Base-by-base conservation (phyloP, 2,113 vertebrate genomes). In the Rhodinocichla rosea region DNA sequence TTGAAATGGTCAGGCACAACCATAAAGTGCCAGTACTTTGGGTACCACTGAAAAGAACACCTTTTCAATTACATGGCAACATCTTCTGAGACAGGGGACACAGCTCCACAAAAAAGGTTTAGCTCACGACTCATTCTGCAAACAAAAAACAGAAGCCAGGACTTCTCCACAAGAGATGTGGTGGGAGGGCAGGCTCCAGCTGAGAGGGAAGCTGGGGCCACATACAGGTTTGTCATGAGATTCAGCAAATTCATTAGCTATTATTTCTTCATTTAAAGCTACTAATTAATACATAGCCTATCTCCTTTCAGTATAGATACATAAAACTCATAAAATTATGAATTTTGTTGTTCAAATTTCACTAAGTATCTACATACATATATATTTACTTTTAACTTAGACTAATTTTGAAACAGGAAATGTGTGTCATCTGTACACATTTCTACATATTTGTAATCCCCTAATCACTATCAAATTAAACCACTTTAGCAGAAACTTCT, bases 81-180 rank as follows among this genome's bases (percentile, higher is more conserved):
- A 40, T 19, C 32, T 56, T 27, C 65, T 15, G n/a, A 64, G 52
- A 24, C 59, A 62, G 62, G 32, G 7, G 15, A 77, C 15, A 27
- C 9, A 4, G 11, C 33, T 65, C 47, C n/a, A 26, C 16, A 28
- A 64, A 49, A 42, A 56, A 75, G 44, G 44, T 23, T 30, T 24
- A 4, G 1, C 0, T 44, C 10, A 3, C 45, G 37, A 16, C 6
- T 52, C 2, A 5, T 57, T 39, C 44, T 47, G 49, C 45, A 53
- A 77, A 83, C n/a, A 44, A 62, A 94, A 45, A 6, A 70, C 5
- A 37, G 12, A 26, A 67, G 40, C 26, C 10, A 9, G 35, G 52
- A 56, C 49, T 71, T 39, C 30, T 24, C 47, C 52, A 17, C 18
- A 49, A 32, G 56, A 37, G 13, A 32, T 64, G 30, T 57, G 44